These are phyloP conservation scores for Danio rerio DNA, from an alignment of 2,113 vertebrate species.

Conservation along the genomic window DNA sequence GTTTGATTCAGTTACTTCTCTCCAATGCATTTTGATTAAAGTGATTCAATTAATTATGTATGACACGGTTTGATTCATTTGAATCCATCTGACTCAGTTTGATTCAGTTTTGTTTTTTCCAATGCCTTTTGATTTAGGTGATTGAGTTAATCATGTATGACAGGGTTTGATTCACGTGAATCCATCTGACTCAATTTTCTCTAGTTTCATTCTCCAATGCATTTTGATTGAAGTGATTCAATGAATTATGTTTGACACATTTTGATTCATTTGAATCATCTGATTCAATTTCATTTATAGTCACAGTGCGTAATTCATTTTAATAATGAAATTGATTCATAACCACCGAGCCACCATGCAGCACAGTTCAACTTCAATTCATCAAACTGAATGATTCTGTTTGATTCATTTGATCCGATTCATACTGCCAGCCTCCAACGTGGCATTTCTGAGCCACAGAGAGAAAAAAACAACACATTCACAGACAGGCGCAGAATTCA, in stretches of 20 bases:
- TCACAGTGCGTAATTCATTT: too few species aligned
- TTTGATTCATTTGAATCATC: neutral
- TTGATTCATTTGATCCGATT: neutral
- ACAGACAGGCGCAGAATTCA: slow-evolving; percentile 44
- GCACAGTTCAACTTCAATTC: too few species aligned
- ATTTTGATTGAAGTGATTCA: neutral
- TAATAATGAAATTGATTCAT: too few species aligned
- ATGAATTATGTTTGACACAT: neutral
- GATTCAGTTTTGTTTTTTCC: neutral
- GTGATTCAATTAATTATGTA: neutral
- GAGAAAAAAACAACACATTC: slow-evolving; percentile 6
- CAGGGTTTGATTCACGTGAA: neutral
- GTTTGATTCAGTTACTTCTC: too few species aligned
- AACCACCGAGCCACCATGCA: too few species aligned
- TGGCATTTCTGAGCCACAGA: neutral
- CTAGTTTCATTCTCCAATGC: too few species aligned
- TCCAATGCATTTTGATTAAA: too few species aligned
- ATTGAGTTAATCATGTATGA: neutral
- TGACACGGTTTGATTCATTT: neutral
- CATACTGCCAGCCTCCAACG: neutral
- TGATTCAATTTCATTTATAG: too few species aligned
- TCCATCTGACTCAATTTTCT: neutral
- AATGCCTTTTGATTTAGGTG: neutral
- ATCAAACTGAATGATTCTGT: too few species aligned
- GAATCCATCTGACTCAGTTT: neutral